Evolutionary conservation across 2,113 vertebrate species (phyloP).

Genomic region (Psephotus haematonotus): DNA sequence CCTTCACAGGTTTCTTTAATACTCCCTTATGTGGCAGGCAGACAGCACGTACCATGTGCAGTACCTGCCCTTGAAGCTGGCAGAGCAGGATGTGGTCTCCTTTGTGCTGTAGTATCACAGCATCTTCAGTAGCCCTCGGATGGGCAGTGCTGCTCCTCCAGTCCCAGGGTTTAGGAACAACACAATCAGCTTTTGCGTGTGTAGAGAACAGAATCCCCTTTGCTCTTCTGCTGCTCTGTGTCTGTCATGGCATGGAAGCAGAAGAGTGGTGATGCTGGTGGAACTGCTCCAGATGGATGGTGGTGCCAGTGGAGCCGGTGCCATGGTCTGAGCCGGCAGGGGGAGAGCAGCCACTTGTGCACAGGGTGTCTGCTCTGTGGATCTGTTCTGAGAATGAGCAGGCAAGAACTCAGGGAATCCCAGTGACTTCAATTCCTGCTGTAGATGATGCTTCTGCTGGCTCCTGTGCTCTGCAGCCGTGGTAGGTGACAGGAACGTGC

Average conservation of each 20-base stretch:
- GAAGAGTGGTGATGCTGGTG: rapidly evolving
- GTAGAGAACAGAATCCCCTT: neutral
- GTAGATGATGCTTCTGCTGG: neutral
- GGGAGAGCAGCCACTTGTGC: neutral
- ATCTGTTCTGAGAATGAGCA: neutral
- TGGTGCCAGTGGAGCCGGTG: neutral
- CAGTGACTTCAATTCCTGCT: neutral
- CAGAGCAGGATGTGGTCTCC: neutral
- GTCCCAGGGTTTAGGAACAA: neutral
- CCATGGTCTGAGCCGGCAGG: neutral
- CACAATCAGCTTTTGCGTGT: neutral
- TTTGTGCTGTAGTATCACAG: neutral
- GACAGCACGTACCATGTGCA: rapidly evolving
- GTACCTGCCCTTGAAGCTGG: neutral
- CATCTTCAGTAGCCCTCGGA: neutral
- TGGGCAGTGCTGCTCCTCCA: neutral
- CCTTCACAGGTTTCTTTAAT: neutral
- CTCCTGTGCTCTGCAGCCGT: neutral
- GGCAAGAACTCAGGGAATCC: neutral
- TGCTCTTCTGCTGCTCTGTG: neutral
- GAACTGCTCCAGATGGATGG: rapidly evolving
- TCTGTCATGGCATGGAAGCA: rapidly evolving
- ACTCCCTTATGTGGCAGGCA: neutral
- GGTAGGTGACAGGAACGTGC: neutral
- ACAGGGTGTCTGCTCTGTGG: neutral